Conservation (phyloP, 2,888 invertebrate genomes). For the Acanthosoma haemorrhoidale region DNA sequence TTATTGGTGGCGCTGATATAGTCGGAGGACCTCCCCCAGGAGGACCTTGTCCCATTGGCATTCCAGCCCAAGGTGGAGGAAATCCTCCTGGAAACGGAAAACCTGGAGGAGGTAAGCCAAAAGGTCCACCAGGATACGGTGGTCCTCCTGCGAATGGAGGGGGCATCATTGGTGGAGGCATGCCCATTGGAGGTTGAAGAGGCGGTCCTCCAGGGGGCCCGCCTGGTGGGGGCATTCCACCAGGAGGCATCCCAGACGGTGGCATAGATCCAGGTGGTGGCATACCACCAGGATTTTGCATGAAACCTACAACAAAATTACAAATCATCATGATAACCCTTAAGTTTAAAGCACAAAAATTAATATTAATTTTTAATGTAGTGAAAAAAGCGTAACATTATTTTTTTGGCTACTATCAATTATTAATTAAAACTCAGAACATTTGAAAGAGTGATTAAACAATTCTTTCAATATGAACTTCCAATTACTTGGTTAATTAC, state of each 20-base stretch:
- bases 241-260: slow-evolving; percentile 24
- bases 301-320: slow-evolving; percentile 19
- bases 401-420: no score
- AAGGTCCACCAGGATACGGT: slow-evolving; percentile 52
- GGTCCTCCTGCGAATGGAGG: slow-evolving; percentile 43
- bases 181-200: slow-evolving; percentile 39
- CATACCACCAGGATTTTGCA: slow-evolving; percentile 13
- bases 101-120: slow-evolving; percentile 67
- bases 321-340: no score
- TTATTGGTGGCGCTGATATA: slow-evolving; percentile 42
- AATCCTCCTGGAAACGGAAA: slow-evolving; percentile 47
- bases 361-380: no score
- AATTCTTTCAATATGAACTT: no score
- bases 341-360: no score
- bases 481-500: no score
- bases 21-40: slow-evolving; percentile 45
- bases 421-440: no score
- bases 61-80: slow-evolving; percentile 40
- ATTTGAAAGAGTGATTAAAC: no score
- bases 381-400: no score
- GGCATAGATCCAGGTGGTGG: slow-evolving; percentile 39
- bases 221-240: slow-evolving; percentile 43
- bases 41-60: slow-evolving; percentile 46
- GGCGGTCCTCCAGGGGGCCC: slow-evolving; percentile 41
- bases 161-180: slow-evolving; percentile 42